Percentiles rank a stretch among this genome's conserved stretches.
These are phyloP conservation scores for Synanthedon tipuliformis DNA, from an alignment of 2,888 invertebrate species.

Conservation along the genomic window DNA sequence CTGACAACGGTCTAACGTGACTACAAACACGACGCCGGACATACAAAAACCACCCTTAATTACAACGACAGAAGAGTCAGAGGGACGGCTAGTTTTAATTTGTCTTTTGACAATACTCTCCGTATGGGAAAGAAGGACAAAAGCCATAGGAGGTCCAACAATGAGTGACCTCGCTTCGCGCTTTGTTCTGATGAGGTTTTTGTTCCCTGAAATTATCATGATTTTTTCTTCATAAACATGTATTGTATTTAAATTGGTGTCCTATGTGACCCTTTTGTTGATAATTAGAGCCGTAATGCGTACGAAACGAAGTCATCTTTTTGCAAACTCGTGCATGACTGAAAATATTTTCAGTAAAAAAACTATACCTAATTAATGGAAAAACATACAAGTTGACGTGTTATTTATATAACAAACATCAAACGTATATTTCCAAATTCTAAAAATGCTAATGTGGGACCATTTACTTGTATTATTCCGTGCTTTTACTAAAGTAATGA, in stretches of 20 bases:
- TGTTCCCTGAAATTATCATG: conserved; percentile 17
- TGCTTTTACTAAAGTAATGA: no score
- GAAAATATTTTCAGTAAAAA: no score
- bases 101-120: neutral
- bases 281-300: neutral
- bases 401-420: no score
- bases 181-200: conserved; percentile 23
- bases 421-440: no score
- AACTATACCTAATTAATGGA: no score
- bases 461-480: no score
- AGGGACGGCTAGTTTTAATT: neutral
- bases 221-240: conserved; percentile 4
- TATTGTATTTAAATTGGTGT: neutral
- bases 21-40: neutral
- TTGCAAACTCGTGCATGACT: no score
- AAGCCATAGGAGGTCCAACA: conserved; percentile 5
- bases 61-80: neutral
- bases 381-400: no score
- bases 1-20: conserved; percentile 8
- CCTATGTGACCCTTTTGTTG: neutral
- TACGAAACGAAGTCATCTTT: no score
- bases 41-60: conserved; percentile 1
- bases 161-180: conserved; percentile 16
- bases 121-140: conserved; percentile 3
- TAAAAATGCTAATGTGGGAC: no score